Evolutionary conservation across 2,113 vertebrate species (phyloP).

Genomic region (Crotalus helleri): DNA sequence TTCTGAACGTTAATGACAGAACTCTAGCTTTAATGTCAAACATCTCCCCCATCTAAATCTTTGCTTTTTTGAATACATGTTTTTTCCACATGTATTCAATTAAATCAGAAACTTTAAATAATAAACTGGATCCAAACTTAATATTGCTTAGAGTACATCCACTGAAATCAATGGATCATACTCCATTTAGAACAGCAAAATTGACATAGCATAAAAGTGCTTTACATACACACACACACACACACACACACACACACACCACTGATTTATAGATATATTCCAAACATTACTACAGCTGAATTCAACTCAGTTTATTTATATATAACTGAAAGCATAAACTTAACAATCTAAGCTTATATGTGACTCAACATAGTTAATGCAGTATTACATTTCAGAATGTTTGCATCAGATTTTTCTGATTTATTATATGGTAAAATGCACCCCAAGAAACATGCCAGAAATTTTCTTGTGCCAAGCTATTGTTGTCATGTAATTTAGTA

Average conservation of each 20-base stretch:
- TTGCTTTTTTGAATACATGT: not conserved
- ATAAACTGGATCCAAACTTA: not conserved
- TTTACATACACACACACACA: too few relatives aligned
- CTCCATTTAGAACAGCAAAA: not conserved
- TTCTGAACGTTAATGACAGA: not conserved
- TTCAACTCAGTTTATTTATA: not conserved
- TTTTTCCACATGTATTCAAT: not conserved
- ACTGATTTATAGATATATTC: not conserved
- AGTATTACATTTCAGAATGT: not conserved
- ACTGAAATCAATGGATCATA: not conserved
- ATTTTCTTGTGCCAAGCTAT: conserved; percentile 26
- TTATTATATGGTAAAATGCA: not conserved
- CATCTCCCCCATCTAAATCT: not conserved
- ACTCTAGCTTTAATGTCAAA: not conserved
- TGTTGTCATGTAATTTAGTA: conserved; percentile 7
- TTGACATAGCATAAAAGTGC: not conserved
- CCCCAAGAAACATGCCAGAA: not conserved
- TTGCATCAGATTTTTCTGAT: not conserved
- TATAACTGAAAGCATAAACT: not conserved
- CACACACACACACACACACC: too few relatives aligned
- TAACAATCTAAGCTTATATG: not conserved
- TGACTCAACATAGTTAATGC: not conserved
- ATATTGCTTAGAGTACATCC: not conserved
- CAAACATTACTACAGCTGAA: not conserved
- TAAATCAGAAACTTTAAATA: not conserved